Percentiles rank a stretch among this genome's conserved stretches.
phyloP scores from a whole-genome alignment of 2,113 vertebrate species.

The Myrmecobius fasciatus region DNA sequence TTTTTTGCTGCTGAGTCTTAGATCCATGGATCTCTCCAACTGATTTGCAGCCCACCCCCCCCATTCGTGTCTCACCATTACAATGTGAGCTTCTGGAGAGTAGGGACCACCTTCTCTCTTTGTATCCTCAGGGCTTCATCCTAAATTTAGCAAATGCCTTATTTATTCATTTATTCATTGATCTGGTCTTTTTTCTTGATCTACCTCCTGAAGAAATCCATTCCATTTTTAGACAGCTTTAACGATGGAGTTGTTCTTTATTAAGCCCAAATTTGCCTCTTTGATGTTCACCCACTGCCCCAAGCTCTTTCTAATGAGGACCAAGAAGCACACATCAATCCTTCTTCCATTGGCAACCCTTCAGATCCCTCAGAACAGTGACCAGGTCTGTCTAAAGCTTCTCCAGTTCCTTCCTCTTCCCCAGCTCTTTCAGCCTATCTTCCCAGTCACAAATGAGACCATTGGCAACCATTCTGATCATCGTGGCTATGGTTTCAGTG shows the following conservation, averaged over 20 bases:
- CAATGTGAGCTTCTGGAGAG: neutral
- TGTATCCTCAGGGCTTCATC: neutral
- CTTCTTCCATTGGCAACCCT: neutral
- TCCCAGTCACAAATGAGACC: neutral
- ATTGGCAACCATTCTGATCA: neutral
- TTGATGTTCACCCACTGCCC: neutral
- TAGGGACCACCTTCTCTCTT: neutral
- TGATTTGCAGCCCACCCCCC: neutral
- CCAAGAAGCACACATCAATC: neutral
- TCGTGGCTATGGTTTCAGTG: no score
- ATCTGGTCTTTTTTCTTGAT: neutral
- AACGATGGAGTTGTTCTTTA: neutral
- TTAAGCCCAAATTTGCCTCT: neutral
- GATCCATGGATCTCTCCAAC: neutral
- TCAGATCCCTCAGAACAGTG: neutral
- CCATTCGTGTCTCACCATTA: neutral
- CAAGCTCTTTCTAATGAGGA: neutral
- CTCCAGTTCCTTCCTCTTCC: neutral
- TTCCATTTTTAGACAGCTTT: neutral
- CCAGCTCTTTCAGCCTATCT: neutral
- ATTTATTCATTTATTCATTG: neutral
- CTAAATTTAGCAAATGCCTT: neutral
- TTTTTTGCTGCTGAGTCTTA: no score
- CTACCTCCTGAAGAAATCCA: neutral
- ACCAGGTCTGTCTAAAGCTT: neutral